These are phyloP conservation scores for Axea sp. DNA, from an alignment of 2,888 invertebrate genomes.

Conservation along the genomic window DNA sequence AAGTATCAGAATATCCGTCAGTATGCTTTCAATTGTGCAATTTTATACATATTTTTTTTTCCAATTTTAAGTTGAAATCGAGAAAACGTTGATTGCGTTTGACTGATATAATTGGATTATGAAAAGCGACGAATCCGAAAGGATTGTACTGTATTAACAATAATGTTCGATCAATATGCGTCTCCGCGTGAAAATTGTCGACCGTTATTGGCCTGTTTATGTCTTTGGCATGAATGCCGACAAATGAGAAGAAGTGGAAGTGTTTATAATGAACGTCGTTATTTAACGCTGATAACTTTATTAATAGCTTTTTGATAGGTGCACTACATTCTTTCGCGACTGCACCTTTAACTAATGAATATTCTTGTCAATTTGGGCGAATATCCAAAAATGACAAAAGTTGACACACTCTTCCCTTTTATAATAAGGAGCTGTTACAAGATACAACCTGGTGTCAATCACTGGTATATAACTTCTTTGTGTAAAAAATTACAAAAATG, in stretches of 20 bases:
- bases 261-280: conserved; percentile 54
- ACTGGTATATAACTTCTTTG: no score
- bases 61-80: no score
- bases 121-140: conserved; percentile 12
- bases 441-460: no score
- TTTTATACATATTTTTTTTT: no score
- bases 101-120: conserved; percentile 22
- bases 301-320: conserved; percentile 52
- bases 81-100: conserved; percentile 8
- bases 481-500: no score
- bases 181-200: conserved; percentile 14
- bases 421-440: no score
- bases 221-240: conserved; percentile 43
- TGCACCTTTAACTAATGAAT: conserved; percentile 32
- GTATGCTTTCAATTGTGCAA: no score
- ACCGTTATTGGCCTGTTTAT: conserved; percentile 44
- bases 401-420: no score
- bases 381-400: conserved; percentile 1
- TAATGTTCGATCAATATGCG: conserved; percentile 15
- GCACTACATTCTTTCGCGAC: conserved; percentile 22
- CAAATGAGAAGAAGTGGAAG: conserved; percentile 30
- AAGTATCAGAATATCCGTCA: no score
- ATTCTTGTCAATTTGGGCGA: conserved; percentile 15
- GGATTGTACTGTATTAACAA: conserved; percentile 21
- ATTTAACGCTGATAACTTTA: conserved; percentile 56